Evolutionary conservation across 2,888 invertebrate genomes (phyloP), one percentile per base, ranked within the genome.

Genomic region (Pemphredon lugubris): DNA sequence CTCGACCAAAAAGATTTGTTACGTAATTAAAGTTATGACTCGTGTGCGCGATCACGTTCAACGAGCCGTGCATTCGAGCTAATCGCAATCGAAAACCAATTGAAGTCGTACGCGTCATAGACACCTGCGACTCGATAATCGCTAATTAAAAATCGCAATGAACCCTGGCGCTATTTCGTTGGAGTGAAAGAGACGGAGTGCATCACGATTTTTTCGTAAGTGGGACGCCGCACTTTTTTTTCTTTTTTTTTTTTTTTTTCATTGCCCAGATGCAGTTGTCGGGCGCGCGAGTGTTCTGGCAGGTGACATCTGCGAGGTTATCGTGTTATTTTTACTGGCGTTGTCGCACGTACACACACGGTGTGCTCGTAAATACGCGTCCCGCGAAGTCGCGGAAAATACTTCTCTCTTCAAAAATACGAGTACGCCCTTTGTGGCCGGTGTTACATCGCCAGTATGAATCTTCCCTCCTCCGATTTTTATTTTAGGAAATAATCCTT

Each of bases 221-320:
- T 75, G 77, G 67, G 60, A 37, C 77, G 64, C 53, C 23, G 53
- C 23, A 47, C 57, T 42, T 66, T 59, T 64, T 73, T 40, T 47
- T n/a, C n/a, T n/a, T n/a, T n/a, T n/a, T n/a, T n/a, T n/a, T n/a
- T n/a, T n/a, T n/a, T n/a, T 57, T 57, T 72, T 72, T 68, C 45
- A 73, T 69, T 66, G 51, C 58, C 77, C 82, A 77, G 75, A 79
- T 82, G 79, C 79, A 81, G 82, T 82, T 79, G 79, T 82, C 77
- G 67, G 58, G 44, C 45, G 57, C 63, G 70, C 64, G 66, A 79
- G 53, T 73, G 69, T 64, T 57, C 79, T 70, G 77, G 70, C 82
- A 82, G 82, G 70, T 82, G 83, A 82, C 83, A 79, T 79, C 79
- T 65, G 82, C 79, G 74, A 53, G 69, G 66, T 71, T 73, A 68